Evolutionary conservation across 1,140 invertebrate species (phyloP), one percentile per base, ranked within the genome.

Genomic region (Leptinotarsa undecemlineata): DNA sequence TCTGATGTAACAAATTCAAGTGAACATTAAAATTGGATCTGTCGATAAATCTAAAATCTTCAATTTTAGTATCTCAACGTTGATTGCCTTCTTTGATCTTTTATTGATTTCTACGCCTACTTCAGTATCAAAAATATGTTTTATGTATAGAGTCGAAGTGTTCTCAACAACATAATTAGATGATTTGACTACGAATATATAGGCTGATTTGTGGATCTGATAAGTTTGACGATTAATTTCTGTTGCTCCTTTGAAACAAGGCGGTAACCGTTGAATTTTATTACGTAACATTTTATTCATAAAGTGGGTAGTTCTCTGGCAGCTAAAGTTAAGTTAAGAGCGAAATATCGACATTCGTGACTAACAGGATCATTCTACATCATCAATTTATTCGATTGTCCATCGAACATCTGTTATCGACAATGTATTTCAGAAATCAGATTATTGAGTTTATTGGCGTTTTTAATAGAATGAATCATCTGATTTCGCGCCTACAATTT

Each of bases 151-250:
- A 57, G 51, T 57, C n/a, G 17, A 57, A 57, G n/a, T 57, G 51
- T 57, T 57, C n/a, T 57, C 51, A 57, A 57, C 51, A 57, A 57
- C 51, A 57, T 57, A 57, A 57, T 57, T 57, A 57, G 51, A 57
- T 6, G 17, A 57, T 57, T 57, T 15, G 51, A 57, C 15, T 57
- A 57, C n/a, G n/a, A 57, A 57, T 57, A 57, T 57, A 57, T 57
- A 57, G 51, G 17, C n/a, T 5, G 17, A 17, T 57, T n/a, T 57
- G 51, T 57, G 15, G 17, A 57, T 57, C n/a, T 2, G 51, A 57
- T 57, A 17, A 57, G n/a, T 15, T 57, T 15, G 51, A 57, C 13
- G 51, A 57, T 57, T 19, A 17, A 4, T 57, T 17, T 57, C 14
- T 57, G 15, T 57, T 57, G n/a, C n/a, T 57, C n/a, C 51, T 17